Base-by-base conservation (phyloP, 2,113 vertebrate genomes). In the Grammomys surdaster region DNA sequence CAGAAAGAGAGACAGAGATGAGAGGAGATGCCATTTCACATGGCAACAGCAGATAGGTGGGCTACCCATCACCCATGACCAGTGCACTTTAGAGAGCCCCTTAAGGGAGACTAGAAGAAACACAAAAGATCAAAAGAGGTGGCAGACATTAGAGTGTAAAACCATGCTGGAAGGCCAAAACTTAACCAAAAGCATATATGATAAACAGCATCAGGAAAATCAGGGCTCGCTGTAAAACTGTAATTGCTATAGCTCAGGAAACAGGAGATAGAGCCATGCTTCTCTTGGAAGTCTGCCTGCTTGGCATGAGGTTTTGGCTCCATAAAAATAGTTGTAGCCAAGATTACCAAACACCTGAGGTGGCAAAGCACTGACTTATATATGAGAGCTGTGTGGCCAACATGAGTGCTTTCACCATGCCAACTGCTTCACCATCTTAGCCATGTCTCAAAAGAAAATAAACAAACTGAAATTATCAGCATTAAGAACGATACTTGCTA, bases 311-410 rank as follows among this genome's bases (percentile, higher is more conserved):
- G 36, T 77, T 89, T 94, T 91, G 54, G 40, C 63, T 78, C 78
- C 69, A 65, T 93, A 58, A 78, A 96, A 93, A 69, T 67, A 70
- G 31, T 94, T 95, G 89, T 17, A 70, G 75, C 81, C 75, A 96
- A 82, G 94, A 93, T 93, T 89, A 87, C 46, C 78, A 87, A 95
- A 93, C 88, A 94, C 84, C 92, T 56, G 60, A 95, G 48, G 65
- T 70, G 86, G n/a, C 46, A 92, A 95, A 88, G 46, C 46, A 84
- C 67, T 95, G 65, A 78, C 76, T 93, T 94, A 56, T 33, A 60
- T 14, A 51, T 12, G 63, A 95, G 63, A 73, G 58, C 7, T 82
- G 33, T n/a, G 31, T 73, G 73, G 63, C 36, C 33, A 40, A 28
- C 63, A 26, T 54, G 72, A 77, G 4, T 5, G 6, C 72, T 88